Evolutionary conservation across 92 coral and sea anemone species (phyloP), one percentile per base, ranked within the genome.

Genomic region (Phenganax marumi): DNA sequence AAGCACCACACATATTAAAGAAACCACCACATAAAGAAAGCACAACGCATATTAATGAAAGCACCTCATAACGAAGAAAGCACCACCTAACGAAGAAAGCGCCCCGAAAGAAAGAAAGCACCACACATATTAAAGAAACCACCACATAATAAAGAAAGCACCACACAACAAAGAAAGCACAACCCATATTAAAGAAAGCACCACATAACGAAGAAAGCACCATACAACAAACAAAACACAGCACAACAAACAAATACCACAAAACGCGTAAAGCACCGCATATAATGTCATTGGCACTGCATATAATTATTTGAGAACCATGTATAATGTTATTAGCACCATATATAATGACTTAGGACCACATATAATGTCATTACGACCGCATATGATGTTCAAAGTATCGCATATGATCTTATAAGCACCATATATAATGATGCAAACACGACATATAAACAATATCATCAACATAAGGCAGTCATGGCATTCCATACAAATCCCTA

Each of bases 81-180:
- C 75, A 70, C 75, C 75, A 39, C 75, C 8, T 24, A 70, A 70
- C 52, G 75, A 70, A 70, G 50, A 8, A 70, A 70, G 75, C 75
- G 46, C 75, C n/a, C n/a, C n/a, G n/a, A n/a, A 50, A 70, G 52
- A 70, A 23, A 14, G 19, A 66, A 25, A n/a, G n/a, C n/a, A n/a
- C n/a, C n/a, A n/a, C n/a, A n/a, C n/a, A n/a, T n/a, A n/a, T n/a
- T n/a, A n/a, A n/a, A n/a, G n/a, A n/a, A n/a, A n/a, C n/a, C n/a
- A n/a, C n/a, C n/a, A n/a, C n/a, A n/a, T n/a, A n/a, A n/a, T n/a
- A n/a, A n/a, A n/a, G n/a, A n/a, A n/a, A n/a, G n/a, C n/a, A n/a
- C n/a, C n/a, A n/a, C n/a, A n/a, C n/a, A n/a, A n/a, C n/a, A n/a
- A n/a, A n/a, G n/a, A n/a, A n/a, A n/a, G n/a, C n/a, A n/a, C n/a